Evolutionary conservation across 1,140 invertebrate species (phyloP).

Genomic region (Potamilus streckersoni): DNA sequence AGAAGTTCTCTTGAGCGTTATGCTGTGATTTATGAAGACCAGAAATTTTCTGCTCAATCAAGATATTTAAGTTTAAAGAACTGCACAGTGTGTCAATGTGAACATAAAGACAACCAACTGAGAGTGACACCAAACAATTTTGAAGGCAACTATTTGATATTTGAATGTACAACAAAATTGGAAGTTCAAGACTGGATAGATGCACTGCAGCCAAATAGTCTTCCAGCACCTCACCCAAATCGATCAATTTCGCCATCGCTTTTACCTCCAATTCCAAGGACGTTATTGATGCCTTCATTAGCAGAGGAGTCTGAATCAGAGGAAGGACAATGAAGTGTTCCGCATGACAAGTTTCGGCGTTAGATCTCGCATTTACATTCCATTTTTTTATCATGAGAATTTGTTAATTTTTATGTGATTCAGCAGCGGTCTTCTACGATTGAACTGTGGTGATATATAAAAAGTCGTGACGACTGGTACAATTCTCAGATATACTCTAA

Average conservation of each 20-base stretch:
- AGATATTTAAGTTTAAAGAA: too few relatives aligned
- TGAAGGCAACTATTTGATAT: slow-evolving; percentile 32
- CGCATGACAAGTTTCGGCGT: too few relatives aligned
- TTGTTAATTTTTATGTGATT: too few relatives aligned
- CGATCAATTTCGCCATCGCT: slow-evolving; percentile 28
- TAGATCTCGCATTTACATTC: too few relatives aligned
- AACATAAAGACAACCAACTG: slow-evolving; percentile 19
- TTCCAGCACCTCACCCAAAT: slow-evolving; percentile 19
- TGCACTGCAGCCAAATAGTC: slow-evolving; percentile 14
- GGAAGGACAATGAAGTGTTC: too few relatives aligned
- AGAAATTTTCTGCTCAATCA: too few relatives aligned
- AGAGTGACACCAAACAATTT: slow-evolving; percentile 31
- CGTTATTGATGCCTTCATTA: slow-evolving; percentile 30
- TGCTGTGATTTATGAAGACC: too few relatives aligned
- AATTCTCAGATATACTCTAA: too few relatives aligned
- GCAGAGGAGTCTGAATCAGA: slow-evolving; percentile 23
- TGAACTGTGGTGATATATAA: too few relatives aligned
- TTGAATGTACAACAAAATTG: slow-evolving; percentile 9
- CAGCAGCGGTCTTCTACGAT: too few relatives aligned
- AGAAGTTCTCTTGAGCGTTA: neutral
- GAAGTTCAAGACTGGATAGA: slow-evolving; percentile 27
- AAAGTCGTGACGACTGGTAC: too few relatives aligned
- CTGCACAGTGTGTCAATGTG: slow-evolving; percentile 3
- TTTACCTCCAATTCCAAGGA: slow-evolving; percentile 32
- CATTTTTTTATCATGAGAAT: too few relatives aligned